A percentile compares a stretch with the other conserved stretches of the same genome.
Conservation (phyloP, 1,140 invertebrate species). For the Euura lappo region DNA sequence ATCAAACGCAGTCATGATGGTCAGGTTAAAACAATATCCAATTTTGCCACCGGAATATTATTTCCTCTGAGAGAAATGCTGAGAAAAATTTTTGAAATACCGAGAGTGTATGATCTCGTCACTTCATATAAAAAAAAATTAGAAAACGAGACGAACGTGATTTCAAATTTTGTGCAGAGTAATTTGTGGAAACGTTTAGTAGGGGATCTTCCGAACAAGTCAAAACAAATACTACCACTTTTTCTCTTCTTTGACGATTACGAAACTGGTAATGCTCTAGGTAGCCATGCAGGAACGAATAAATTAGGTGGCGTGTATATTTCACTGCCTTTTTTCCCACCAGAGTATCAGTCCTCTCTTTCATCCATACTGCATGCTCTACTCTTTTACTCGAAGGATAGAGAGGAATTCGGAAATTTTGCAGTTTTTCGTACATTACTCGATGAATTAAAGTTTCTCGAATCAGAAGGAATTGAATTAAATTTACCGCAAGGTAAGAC, state of each 20-base stretch:
- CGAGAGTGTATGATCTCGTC: conserved; percentile 13
- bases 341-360: conserved; percentile 20
- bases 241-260: conserved; percentile 35
- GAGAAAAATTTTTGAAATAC: conserved; percentile 22
- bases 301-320: conserved; percentile 31
- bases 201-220: not conserved
- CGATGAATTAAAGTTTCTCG: conserved; percentile 26
- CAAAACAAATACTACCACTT: conserved; percentile 28
- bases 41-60: not conserved
- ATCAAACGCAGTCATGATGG: conserved; percentile 8
- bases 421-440: conserved; percentile 27
- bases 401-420: conserved; percentile 27
- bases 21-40: not conserved
- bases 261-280: conserved; percentile 32
- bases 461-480: conserved; percentile 22
- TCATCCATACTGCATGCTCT: conserved; percentile 28
- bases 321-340: conserved; percentile 29
- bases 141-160: conserved; percentile 14
- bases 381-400: conserved; percentile 30
- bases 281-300: conserved; percentile 30
- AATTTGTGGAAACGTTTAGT: conserved; percentile 19
- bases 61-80: conserved; percentile 12
- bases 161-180: conserved; percentile 28
- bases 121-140: conserved; percentile 19
- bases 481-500: conserved; percentile 18